A percentile compares a stretch with the other conserved stretches of the same genome.
Conservation (phyloP, 1,140 invertebrate genomes). For the Pentalonia nigronervosa region DNA sequence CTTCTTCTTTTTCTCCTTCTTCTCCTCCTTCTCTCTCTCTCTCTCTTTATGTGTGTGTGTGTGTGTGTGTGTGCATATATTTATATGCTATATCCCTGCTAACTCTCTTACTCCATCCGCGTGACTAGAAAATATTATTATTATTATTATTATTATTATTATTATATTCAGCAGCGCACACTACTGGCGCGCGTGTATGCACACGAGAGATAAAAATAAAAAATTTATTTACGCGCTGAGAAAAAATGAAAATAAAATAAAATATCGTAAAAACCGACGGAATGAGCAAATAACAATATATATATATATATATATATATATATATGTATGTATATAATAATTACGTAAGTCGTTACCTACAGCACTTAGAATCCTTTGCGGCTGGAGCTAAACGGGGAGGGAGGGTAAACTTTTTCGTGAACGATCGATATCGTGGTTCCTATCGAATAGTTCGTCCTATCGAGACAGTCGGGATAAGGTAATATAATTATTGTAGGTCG, state of each 20-base stretch:
- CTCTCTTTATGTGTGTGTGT: neutral
- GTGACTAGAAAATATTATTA: constrained; percentile 25
- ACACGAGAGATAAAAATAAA: constrained; percentile 33
- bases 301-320: no score
- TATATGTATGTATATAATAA: no score
- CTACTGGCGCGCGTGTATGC: neutral
- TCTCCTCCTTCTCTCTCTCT: neutral
- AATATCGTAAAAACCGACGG: constrained; percentile 2
- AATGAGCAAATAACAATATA: neutral
- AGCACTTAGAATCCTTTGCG: neutral
- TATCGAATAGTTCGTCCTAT: neutral
- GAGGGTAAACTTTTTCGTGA: neutral
- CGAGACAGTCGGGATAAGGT: neutral
- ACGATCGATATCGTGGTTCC: neutral
- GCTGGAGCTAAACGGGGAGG: neutral
- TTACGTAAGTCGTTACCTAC: neutral
- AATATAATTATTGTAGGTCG: neutral
- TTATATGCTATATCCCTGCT: neutral
- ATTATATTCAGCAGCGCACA: constrained; percentile 30
- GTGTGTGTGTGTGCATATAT: neutral
- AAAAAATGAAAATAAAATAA: neutral
- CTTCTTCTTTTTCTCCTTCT: neutral
- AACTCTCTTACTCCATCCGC: neutral
- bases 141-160: neutral
- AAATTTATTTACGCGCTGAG: neutral